Conservation (phyloP, 2,113 vertebrate species). For the Lophochroa leadbeateri region DNA sequence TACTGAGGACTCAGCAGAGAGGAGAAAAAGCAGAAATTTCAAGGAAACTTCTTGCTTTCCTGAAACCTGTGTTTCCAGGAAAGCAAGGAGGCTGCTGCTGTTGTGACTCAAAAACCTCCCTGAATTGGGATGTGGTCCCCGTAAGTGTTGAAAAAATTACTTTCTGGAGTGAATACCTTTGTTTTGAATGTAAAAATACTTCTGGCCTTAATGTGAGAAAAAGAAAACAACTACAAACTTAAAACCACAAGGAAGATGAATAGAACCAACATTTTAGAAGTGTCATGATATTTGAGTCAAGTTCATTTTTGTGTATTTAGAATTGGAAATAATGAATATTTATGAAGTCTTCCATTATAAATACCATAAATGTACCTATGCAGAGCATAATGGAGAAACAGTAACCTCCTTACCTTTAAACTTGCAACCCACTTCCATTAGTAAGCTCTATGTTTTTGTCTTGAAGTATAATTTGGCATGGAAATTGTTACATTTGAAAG, state of each 20-base stretch:
- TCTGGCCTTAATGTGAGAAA: background rate
- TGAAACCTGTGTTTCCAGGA: background rate
- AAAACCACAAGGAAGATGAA: background rate
- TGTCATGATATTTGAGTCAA: background rate
- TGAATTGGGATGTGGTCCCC: background rate
- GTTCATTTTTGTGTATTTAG: background rate
- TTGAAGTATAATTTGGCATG: background rate
- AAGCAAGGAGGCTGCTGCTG: background rate
- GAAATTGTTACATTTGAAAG: background rate
- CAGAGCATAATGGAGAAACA: background rate
- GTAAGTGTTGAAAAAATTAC: background rate
- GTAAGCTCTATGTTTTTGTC: background rate
- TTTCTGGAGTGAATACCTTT: background rate
- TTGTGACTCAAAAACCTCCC: background rate
- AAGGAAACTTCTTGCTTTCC: background rate
- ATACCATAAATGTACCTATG: background rate
- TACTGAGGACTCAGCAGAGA: background rate
- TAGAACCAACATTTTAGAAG: background rate
- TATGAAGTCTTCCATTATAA: background rate
- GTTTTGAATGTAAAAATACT: background rate
- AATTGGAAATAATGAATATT: background rate
- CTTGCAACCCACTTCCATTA: background rate
- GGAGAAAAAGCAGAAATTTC: background rate
- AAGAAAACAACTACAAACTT: background rate
- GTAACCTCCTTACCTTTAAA: background rate